Base-by-base conservation (phyloP, 2,113 vertebrate species). In the Clinocottus analis region DNA sequence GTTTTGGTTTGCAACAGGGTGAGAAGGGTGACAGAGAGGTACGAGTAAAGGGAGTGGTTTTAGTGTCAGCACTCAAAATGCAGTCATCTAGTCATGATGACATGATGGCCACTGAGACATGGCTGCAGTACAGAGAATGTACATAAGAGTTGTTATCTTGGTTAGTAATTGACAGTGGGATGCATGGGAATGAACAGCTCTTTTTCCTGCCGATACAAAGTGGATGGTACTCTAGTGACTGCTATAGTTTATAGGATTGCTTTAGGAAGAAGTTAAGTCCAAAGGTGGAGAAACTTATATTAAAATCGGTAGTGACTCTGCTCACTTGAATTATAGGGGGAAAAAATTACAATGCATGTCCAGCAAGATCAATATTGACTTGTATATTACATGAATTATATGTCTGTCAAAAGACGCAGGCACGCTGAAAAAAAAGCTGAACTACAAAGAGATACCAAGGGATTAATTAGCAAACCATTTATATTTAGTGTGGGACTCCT, bases 101-200 rank as follows among this genome's bases (percentile, higher is more conserved):
- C 58, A 72, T 85, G 85, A 91, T 72, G 80, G 74, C 84, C 87
- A 89, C 80, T 66, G 74, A 75, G 79, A 91, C 83, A 75, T 55
- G 73, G 78, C 82, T 74, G 72, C 45, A 82, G 67, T 76, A 56
- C 71, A 83, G 84, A 86, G 49, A 61, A 81, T 71, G 81, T 81
- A 80, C 59, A 81, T 83, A 68, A 74, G 33, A 75, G 71, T 86
- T 61, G 64, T 85, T 74, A 84, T 59, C 82, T 76, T 21, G 37
- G 85, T 93, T 91, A 93, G 89, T 92, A 85, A 65, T 82, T 67
- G 87, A 91, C 89, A 87, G 88, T 82, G 79, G 71, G 87, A 92
- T 88, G 87, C 80, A 85, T 90, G 90, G 93, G 92, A 94, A 93
- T 93, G 91, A 93, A 90, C 89, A 93, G 94, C 87, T 77, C 77